Evolutionary conservation across 2,113 vertebrate species (phyloP), one percentile per base, ranked within the genome.

Genomic region (cattle (Bos taurus)): DNA sequence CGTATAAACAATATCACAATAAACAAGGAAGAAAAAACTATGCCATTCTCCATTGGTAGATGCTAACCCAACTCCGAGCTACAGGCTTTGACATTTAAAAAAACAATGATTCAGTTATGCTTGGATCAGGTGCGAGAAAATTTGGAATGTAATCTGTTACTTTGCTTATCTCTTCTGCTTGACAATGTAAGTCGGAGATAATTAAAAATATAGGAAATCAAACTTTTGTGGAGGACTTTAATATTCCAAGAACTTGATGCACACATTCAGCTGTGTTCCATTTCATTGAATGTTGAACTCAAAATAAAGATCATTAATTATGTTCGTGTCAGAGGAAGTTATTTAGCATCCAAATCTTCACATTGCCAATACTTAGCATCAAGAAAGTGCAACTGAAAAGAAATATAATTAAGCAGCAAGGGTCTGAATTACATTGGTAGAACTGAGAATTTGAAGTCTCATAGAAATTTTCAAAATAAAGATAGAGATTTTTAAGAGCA

Each of bases 191-290:
- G 90, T 71, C 91, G 52, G 30, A 62, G 86, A 91, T 97, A 97
- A 98, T 92, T 97, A 98, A 98, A 98, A 98, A 98, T 96, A 97
- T 52, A 98, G 94, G 92, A 98, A 98, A 97, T 96, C 96, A 98
- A 98, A 98, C 91, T 28, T 88, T 67, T 50, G 80, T 64, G 88
- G 85, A 96, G 95, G 13, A 88, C 52, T 92, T 83, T 94, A 96
- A 98, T 97, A 97, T 95, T 96, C 83, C 28, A 96, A 25, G 90
- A 97, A 90, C 78, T 78, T 48, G 16, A 93, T 95, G 94, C 43
- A 2, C 80, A 96, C 88, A 97, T 92, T 85, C 82, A 25, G 52
- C 85, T 97, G 56, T 74, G 85, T 95, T 97, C 91, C 77, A 90
- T 90, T 94, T 85, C 54, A 85, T 1, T 12, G 28, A 86, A 64